A percentile compares a stretch with the other conserved stretches of the same genome.
These are phyloP conservation scores for Sclerurus mexicanus DNA, from an alignment of 2,113 vertebrate species.

Conservation along the genomic window DNA sequence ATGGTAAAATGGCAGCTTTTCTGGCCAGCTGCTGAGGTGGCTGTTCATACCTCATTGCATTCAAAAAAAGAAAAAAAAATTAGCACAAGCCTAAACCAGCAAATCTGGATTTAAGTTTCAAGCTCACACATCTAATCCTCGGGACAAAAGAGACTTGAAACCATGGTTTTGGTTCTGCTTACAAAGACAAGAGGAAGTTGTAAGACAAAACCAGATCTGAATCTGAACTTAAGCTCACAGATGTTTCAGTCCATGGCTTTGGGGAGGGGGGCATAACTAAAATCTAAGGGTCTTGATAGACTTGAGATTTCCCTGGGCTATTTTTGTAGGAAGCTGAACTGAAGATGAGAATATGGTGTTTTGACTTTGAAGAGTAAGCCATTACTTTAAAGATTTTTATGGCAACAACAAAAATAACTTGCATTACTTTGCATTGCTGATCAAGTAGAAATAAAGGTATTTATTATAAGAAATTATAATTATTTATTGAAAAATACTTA, in stretches of 20 bases:
- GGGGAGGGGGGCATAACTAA: neutral
- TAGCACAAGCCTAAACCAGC: neutral
- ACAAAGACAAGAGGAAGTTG: constrained; percentile 25
- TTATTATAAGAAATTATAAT: neutral
- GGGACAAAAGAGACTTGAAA: constrained; percentile 4
- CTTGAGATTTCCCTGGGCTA: neutral
- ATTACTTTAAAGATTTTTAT: neutral
- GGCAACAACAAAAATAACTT: neutral
- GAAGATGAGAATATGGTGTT: neutral
- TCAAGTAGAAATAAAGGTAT: neutral
- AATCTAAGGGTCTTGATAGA: neutral
- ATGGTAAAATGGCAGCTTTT: neutral
- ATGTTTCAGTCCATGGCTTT: neutral
- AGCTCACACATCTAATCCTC: neutral
- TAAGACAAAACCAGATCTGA: constrained; percentile 16
- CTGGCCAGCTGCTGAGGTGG: neutral
- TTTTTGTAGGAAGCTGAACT: neutral
- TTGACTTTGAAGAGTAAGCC: neutral
- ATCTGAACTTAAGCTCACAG: neutral
- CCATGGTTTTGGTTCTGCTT: constrained; percentile 35
- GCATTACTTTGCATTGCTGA: neutral
- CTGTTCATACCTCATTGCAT: neutral
- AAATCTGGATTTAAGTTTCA: neutral
- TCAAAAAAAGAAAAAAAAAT: neutral
- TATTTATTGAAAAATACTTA: neutral